Evolutionary conservation across 2,888 invertebrate species (phyloP), one percentile per base, ranked within the genome.

Genomic region (Zygothrica quintamaculata): DNA sequence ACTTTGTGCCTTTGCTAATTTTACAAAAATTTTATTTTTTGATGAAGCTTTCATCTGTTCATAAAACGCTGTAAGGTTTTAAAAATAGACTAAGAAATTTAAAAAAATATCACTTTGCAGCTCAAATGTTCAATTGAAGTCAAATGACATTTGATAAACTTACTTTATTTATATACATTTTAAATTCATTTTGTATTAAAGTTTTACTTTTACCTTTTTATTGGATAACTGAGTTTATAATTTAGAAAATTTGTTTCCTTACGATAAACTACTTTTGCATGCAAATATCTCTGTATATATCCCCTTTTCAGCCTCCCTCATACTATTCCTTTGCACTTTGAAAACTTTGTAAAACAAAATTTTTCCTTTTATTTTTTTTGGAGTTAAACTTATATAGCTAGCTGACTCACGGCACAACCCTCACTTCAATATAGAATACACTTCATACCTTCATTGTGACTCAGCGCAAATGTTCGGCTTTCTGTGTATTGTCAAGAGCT

Each of bases 381-480:
- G n/a, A n/a, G n/a, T n/a, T n/a, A 13, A 42, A 18, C 29, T 34
- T 47, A 12, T 31, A 29, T 8, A 26, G 33, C 9, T n/a, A 48
- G 60, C 50, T 62, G 62, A 71, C 46, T 71, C 74, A 71, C 26
- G 47, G 55, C 53, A 22, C 46, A 61, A 33, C 40, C 39, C 60
- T 36, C 61, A 18, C 33, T 51, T 29, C n/a, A n/a, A 3, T 9
- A 1, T 40, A 2, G 31, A 48, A 43, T 56, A 43, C 46, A 61
- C 36, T 48, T n/a, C 52, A 33, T 42, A 44, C 16, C 4, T 39
- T 13, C 29, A 26, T 18, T 57, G 56, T 71, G 74, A 71, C 22
- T 71, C 70, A 73, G 74, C 74, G 39, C 31, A 53, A 74, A 39
- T 53, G 52, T 37, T 57, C 43, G 39, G 34, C 55, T 26, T 50